phyloP scores from a whole-genome alignment of 2,797 vertebrate genomes.

The Macropodus opercularis region DNA sequence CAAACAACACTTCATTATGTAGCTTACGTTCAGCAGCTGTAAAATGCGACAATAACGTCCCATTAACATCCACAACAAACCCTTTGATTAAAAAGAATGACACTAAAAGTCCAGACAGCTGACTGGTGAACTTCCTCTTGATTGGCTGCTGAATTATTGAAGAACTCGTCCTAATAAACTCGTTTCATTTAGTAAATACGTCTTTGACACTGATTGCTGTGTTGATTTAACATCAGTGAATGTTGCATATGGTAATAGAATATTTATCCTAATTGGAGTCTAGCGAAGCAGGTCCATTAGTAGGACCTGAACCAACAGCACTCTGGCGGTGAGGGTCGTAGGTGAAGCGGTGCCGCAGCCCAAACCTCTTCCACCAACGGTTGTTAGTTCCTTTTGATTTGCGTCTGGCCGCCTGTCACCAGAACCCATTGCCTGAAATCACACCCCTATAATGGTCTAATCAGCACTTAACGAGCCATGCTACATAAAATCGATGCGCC shows the following conservation, averaged over 20 bases:
- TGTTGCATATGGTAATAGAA: conserved; percentile 20
- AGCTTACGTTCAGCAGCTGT: background rate
- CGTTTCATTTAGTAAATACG: conserved; percentile 12
- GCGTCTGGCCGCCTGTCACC: conserved; percentile 72
- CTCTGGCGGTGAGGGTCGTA: conserved; percentile 33
- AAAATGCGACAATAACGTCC: background rate
- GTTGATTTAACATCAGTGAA: conserved; percentile 12
- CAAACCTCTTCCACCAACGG: conserved; percentile 63
- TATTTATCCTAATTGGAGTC: conserved; percentile 25
- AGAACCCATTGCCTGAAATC: conserved; percentile 77
- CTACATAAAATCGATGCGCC: conserved; percentile 82
- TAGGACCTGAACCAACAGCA: conserved; percentile 20
- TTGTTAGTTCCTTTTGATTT: conserved; percentile 76
- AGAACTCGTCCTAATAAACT: background rate
- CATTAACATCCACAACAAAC: background rate
- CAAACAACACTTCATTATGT: background rate
- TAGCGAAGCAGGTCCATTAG: conserved; percentile 32
- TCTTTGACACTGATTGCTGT: background rate
- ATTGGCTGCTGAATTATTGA: background rate
- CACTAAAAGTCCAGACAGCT: background rate
- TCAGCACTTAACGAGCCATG: conserved; percentile 82
- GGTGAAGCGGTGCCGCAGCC: conserved; percentile 57
- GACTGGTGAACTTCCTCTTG: background rate
- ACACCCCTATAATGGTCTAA: conserved; percentile 81
- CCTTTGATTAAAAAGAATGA: background rate